These are phyloP conservation scores for Pangasius sanitwongsei DNA, from an alignment of 2,797 vertebrate species.

Conservation along the genomic window DNA sequence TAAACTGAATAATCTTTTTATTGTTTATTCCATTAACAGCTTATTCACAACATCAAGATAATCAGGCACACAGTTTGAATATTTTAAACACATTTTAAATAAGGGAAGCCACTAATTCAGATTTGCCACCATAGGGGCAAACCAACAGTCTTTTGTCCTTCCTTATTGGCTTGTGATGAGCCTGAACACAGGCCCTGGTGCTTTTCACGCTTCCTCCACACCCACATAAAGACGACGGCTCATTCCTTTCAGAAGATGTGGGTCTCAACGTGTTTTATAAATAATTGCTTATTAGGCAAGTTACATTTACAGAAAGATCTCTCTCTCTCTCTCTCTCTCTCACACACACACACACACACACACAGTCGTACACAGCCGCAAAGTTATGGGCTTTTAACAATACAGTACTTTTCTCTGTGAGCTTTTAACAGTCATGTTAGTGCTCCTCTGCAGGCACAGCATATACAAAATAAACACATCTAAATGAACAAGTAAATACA, in stretches of 20 bases:
- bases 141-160: conserved; percentile 6
- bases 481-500: conserved; percentile 69
- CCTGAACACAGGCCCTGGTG: conserved; percentile 1
- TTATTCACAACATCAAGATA: conserved; percentile 66
- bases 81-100: conserved; percentile 24
- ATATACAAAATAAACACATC: conserved; percentile 61
- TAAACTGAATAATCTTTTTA: conserved; percentile 1
- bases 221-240: background rate
- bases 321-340: too few relatives aligned
- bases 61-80: conserved; percentile 49
- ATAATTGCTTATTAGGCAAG: conserved; percentile 67
- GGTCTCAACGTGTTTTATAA: conserved; percentile 71
- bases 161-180: conserved; percentile 3
- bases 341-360: background rate
- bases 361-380: background rate
- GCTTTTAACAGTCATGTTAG: conserved; percentile 58
- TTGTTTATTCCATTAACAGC: conserved; percentile 29
- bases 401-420: conserved; percentile 74
- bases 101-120: conserved; percentile 13
- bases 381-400: conserved; percentile 63
- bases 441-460: conserved; percentile 60
- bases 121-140: conserved; percentile 49
- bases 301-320: conserved; percentile 59
- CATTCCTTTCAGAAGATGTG: conserved; percentile 23
- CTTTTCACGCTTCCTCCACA: conserved; percentile 2